Evolutionary conservation across 2,113 vertebrate species (phyloP).

Genomic region (Fregata magnificens): DNA sequence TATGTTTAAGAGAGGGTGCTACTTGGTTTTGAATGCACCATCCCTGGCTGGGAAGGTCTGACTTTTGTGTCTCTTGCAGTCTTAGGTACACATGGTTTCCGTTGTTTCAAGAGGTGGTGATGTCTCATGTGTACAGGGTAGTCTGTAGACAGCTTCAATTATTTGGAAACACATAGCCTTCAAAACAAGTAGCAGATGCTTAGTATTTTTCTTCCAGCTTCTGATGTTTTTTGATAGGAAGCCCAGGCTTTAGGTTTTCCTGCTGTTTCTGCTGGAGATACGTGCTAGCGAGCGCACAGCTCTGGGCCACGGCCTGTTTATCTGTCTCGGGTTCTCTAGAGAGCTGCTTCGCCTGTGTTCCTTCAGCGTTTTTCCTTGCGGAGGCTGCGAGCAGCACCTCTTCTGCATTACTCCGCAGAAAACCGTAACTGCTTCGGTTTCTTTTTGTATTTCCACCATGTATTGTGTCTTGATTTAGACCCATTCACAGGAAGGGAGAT

Average conservation of each 20-base stretch:
- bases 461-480: neutral
- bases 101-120: neutral
- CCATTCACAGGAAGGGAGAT: neutral
- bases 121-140: neutral
- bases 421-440: neutral
- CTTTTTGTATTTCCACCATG: neutral
- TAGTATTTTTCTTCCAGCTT: neutral
- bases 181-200: neutral
- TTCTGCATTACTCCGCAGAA: neutral
- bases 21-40: neutral
- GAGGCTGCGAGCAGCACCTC: neutral
- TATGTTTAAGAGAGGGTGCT: no score
- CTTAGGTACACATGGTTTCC: rapidly evolving
- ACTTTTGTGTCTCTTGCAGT: rapidly evolving
- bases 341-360: neutral
- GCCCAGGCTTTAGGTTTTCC: neutral
- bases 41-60: neutral
- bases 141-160: neutral
- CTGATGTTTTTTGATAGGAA: neutral
- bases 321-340: rapidly evolving
- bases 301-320: rapidly evolving
- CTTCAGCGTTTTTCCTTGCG: rapidly evolving
- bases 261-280: neutral
- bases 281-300: rapidly evolving
- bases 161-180: neutral